These are phyloP conservation scores for Platyscapa corneri DNA, from an alignment of 1,140 invertebrate genomes.

Conservation along the genomic window DNA sequence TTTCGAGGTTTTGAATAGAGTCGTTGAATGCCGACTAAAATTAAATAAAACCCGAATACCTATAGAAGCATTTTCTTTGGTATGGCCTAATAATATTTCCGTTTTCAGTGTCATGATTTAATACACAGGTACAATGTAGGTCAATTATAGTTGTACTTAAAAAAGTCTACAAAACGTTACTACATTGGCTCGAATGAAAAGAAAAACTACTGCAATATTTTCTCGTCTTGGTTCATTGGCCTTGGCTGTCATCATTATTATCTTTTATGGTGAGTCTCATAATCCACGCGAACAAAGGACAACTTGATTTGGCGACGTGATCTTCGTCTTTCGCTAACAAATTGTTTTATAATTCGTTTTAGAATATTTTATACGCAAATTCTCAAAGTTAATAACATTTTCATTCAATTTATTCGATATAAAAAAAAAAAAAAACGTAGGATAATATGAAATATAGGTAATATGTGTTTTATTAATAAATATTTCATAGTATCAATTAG, in stretches of 20 bases:
- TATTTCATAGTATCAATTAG: no score
- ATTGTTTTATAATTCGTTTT: no score
- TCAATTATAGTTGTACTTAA: neutral
- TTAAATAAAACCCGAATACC: neutral
- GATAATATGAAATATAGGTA: no score
- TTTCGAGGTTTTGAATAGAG: no score
- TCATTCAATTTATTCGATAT: no score
- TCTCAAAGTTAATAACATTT: no score
- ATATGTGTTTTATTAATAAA: no score
- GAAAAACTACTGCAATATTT: neutral
- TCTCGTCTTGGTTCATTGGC: slow-evolving; percentile 17
- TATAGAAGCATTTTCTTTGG: neutral
- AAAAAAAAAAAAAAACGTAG: no score
- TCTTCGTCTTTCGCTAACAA: neutral
- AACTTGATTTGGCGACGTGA: neutral
- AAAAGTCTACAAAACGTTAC: neutral
- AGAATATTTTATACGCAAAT: neutral
- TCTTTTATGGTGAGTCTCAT: neutral
- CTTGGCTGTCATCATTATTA: no score
- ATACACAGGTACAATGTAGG: neutral
- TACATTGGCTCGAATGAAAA: neutral
- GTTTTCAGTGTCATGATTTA: neutral
- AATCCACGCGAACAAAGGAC: neutral
- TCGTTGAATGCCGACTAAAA: no score
- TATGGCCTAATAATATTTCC: neutral